These are phyloP conservation scores for Centropus bengalensis DNA, from an alignment of 2,113 vertebrate species.

Conservation along the genomic window DNA sequence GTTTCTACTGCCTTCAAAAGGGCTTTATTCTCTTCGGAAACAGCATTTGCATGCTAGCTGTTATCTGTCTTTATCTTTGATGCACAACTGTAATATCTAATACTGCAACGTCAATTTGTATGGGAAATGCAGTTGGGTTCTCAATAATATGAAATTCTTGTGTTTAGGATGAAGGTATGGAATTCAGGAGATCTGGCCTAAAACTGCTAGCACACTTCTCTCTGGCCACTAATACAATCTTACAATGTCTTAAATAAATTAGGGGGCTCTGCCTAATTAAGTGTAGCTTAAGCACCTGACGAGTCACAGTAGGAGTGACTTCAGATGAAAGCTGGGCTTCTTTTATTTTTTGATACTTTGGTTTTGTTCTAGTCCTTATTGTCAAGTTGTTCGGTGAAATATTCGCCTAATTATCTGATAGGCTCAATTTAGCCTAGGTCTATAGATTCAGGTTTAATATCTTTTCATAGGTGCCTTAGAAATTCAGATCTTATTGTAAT, in stretches of 20 bases:
- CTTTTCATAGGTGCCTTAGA: background rate
- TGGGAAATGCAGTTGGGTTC: background rate
- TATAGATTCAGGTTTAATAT: background rate
- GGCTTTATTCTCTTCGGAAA: constrained; percentile 56
- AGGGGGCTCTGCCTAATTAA: background rate
- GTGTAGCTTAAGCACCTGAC: background rate
- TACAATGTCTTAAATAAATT: background rate
- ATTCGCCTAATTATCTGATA: background rate
- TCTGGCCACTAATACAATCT: background rate
- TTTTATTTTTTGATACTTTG: background rate
- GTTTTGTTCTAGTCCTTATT: background rate
- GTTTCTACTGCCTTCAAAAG: constrained; percentile 62
- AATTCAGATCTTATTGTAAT: background rate
- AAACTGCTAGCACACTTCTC: background rate
- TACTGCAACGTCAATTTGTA: background rate
- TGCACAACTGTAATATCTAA: background rate
- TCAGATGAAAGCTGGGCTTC: background rate
- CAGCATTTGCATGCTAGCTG: constrained; percentile 32
- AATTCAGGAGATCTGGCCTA: background rate
- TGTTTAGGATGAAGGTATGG: background rate
- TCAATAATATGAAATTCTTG: background rate
- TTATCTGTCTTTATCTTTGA: constrained; percentile 35
- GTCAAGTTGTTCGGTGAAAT: background rate
- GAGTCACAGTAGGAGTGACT: background rate
- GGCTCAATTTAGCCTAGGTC: background rate